These are phyloP conservation scores for Sturmia bella DNA, from an alignment of 2,888 invertebrate genomes.

Conservation along the genomic window DNA sequence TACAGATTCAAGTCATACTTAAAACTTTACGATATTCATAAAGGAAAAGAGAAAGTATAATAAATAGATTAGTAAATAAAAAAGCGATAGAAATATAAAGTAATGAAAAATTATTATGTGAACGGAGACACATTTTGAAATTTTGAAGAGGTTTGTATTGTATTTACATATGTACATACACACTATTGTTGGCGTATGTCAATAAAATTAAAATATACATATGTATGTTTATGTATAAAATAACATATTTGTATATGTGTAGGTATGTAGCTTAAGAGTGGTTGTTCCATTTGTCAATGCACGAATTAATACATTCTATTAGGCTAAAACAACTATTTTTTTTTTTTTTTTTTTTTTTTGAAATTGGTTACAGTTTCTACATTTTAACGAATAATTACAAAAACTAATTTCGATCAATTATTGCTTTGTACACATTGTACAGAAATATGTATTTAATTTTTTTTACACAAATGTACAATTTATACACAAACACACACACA, in stretches of 20 bases:
- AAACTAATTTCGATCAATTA: neutral
- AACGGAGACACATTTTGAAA: neutral
- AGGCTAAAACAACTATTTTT: constrained; percentile 15
- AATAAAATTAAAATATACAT: neutral
- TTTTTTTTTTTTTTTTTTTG: constrained; percentile 19
- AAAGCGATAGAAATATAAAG: neutral
- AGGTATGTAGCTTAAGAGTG: constrained; percentile 7
- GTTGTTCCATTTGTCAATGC: neutral
- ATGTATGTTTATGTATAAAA: constrained; percentile 1
- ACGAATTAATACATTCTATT: constrained; percentile 7
- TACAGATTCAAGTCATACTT: neutral
- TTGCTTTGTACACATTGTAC: neutral
- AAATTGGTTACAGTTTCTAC: constrained; percentile 24
- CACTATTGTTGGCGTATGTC: neutral
- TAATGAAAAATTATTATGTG: constrained; percentile 1
- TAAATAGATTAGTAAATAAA: constrained; percentile 8
- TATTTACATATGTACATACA: constrained; percentile 22
- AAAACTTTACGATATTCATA: neutral
- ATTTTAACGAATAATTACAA: neutral
- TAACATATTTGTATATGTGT: constrained; percentile 19
- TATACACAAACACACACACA: constrained; percentile 2
- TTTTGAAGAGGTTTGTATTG: neutral
- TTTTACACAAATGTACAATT: constrained; percentile 9
- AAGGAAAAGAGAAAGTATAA: neutral
- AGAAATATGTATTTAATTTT: neutral